These are phyloP conservation scores for Corythoichthys haematopterus DNA, from an alignment of 2,113 vertebrate genomes.

Conservation along the genomic window DNA sequence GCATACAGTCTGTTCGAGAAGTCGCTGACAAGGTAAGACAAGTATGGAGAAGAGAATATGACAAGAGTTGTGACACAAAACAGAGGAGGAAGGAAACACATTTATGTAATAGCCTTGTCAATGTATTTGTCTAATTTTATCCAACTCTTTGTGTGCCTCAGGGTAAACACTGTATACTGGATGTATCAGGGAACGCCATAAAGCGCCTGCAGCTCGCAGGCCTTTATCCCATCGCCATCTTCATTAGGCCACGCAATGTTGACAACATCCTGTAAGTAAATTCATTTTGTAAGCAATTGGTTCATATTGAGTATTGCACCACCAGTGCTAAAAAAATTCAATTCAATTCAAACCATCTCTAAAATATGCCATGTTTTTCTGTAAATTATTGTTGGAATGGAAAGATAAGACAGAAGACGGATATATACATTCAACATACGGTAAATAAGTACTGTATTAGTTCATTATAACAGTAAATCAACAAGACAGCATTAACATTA, in stretches of 20 bases:
- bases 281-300: not conserved
- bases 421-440: no score
- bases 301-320: not conserved
- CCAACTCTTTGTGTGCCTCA: conserved; percentile 44
- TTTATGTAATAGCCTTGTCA: not conserved
- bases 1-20: conserved; percentile 91
- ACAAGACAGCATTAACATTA: no score
- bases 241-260: conserved; percentile 89
- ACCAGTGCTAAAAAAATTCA: not conserved
- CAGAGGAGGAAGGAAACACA: not conserved
- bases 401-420: no score
- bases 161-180: conserved; percentile 98
- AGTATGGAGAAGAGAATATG: not conserved
- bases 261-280: conserved; percentile 92
- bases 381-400: no score
- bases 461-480: no score
- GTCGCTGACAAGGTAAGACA: conserved; percentile 91
- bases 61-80: not conserved
- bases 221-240: conserved; percentile 89
- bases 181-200: conserved; percentile 97
- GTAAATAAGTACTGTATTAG: no score
- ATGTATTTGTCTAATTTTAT: not conserved
- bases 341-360: no score
- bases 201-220: conserved; percentile 93
- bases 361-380: no score